Base-by-base conservation (phyloP, 2,113 vertebrate species). In the Alethe castanea region DNA sequence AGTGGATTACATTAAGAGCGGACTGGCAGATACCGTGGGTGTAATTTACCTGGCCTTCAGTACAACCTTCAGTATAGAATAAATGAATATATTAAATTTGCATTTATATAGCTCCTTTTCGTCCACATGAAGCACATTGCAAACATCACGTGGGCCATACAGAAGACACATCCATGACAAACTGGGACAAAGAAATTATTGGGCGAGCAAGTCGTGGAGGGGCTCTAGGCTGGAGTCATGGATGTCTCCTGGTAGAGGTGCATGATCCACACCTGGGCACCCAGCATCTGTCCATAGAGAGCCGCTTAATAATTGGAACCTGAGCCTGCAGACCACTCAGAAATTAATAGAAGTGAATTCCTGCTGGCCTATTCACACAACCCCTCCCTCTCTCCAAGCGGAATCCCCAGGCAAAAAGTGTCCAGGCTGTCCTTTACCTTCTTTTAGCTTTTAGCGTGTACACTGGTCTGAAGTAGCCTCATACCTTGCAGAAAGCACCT, bases 41-140 rank as follows among this genome's bases (percentile, higher is more conserved):
- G 77, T 92, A 92, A 94, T 96, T 87, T 92, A 94, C 94, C 85
- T 94, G 90, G 92, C 94, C 96, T 96, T 96, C 95, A 45, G 57
- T 31, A 12, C 67, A 94, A 52, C 91, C 96, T 97, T 96, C 92
- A 54, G 29, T 25, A 72, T 5, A 15, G 91, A 94, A 95, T 76
- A 71, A 88, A 96, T 91, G 59, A 97, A 93, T 93, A 57, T 47
- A 82, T 85, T 74, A 26, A 38, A 93, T 96, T 92, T 93, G 86
- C 95, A 96, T 95, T 95, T 94, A 95, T 95, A 95, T 90, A 87
- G 66, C 76, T 93, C n/a, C 66, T 89, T 77, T 93, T 72, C 16
- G 60, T 87, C 80, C 33, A 47, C 40, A 47, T 44, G 78, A 87
- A 65, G 19, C 52, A 33, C 57, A 86, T 23, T 31, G 56, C 62